Evolutionary conservation across 2,888 invertebrate genomes (phyloP).

Genomic region (Agrochola macilenta): DNA sequence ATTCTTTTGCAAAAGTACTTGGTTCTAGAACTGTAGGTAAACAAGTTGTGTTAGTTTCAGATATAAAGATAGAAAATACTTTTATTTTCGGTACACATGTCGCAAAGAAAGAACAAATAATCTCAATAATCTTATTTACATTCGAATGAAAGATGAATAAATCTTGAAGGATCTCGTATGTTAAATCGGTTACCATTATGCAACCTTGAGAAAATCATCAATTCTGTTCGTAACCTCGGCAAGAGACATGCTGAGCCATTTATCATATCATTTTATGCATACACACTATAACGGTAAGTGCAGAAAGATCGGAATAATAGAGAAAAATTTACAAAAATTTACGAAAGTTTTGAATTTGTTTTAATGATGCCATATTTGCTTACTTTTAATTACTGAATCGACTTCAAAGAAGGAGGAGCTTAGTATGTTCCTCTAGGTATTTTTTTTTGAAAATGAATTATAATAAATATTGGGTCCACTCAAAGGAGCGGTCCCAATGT

Average conservation of each 20-base stretch:
- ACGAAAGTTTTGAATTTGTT: neutral
- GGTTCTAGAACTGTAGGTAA: too few relatives aligned
- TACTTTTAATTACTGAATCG: neutral
- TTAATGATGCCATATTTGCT: neutral
- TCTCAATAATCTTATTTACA: constrained; percentile 4
- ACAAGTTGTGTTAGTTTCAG: too few relatives aligned
- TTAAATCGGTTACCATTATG: constrained; percentile 22
- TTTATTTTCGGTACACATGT: too few relatives aligned
- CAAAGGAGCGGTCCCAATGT: too few relatives aligned
- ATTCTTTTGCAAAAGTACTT: too few relatives aligned
- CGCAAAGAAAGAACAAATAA: too few relatives aligned
- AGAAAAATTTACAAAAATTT: neutral
- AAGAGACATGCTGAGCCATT: constrained; percentile 6
- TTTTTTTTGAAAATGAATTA: too few relatives aligned
- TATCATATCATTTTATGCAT: constrained; percentile 32
- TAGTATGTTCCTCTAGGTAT: too few relatives aligned
- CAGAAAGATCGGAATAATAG: neutral
- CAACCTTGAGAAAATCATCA: constrained; percentile 38
- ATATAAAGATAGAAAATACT: too few relatives aligned
- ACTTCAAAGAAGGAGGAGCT: too few relatives aligned
- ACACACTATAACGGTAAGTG: neutral
- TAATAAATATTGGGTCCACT: too few relatives aligned
- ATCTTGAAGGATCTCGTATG: constrained; percentile 13
- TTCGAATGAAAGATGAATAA: constrained; percentile 22
- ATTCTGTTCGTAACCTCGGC: constrained; percentile 10